Evolutionary conservation across 2,888 invertebrate genomes (phyloP), one percentile per base, ranked within the genome.

Genomic region (Drosophila kuntzei): DNA sequence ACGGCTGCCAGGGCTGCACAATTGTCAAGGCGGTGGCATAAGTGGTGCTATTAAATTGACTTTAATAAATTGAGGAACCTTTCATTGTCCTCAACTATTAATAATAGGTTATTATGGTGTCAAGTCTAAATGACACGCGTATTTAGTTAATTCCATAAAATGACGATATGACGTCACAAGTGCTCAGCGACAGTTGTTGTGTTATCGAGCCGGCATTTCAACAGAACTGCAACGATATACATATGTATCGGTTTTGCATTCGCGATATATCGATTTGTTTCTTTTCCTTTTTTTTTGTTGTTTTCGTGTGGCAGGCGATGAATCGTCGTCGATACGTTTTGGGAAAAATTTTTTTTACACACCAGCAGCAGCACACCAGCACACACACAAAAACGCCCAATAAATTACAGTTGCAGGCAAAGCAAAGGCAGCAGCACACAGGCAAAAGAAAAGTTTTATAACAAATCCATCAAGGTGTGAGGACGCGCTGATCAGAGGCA

Each of bases 331-430:
- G 70, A 53, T 51, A 70, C 7, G 14, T 55, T 43, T 60, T 29
- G 27, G 32, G 20, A 41, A 54, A 67, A 65, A 25, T 47, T 57
- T 68, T 57, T 68, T 54, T 47, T 65, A 63, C 82, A 79, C 71
- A 79, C 82, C 76, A 80, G 44, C 80, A 75, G 49, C 57, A 67
- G 54, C n/a, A n/a, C n/a, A n/a, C 58, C 32, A 78, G 51, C 36
- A 64, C 76, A 76, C 60, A 75, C 34, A 60, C 58, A 84, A 79
- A 79, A 73, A 78, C 77, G 77, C 77, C 77, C 77, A 78, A 69
- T 80, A 78, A 77, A 78, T 78, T 78, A 49, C 60, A 67, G 71
- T 70, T 71, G 59, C 69, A 54, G 44, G 18, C 58, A 20, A 22
- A 9, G 16, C 3, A 12, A 20, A 12, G 20, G 29, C 27, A 44